Evolutionary conservation across 2,888 invertebrate species (phyloP), one percentile per base, ranked within the genome.

Genomic region (Isotomurus palustris): DNA sequence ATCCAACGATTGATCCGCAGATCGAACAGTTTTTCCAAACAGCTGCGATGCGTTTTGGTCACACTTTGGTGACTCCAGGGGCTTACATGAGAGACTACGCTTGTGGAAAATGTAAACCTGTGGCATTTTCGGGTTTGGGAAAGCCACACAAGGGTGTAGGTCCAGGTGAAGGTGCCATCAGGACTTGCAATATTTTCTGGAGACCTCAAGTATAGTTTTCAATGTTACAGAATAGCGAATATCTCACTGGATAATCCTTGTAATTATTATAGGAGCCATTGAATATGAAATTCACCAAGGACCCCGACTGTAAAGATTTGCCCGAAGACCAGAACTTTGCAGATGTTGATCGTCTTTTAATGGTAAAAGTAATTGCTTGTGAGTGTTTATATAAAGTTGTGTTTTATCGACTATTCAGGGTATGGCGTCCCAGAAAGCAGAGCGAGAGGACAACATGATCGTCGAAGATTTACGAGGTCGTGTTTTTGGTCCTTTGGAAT

Each of bases 11-110:
- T 2, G 78, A 83, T 72, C 82, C 83, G 4, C 81, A 82, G 71
- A 80, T 83, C 38, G 80, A 80, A 55, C 81, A 82, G 62, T 79
- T 82, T 64, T 83, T 83, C 66, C 82, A 83, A 73, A 74, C 80
- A 6, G 81, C 82, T 5, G 82, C 82, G 3, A 82, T 82, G 76
- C 74, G 82, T 62, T 48, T 28, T 56, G 62, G 59, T 12, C 67
- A 67, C 67, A 82, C 82, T 2, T 72, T 82, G 32, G 81, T 82
- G 6, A 78, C 81, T 19, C 78, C 81, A 28, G 82, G 80, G 12
- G 79, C 81, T 1, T 78, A 79, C 65, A 69, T 79, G 40, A 65
- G 79, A 43, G 75, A 78, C 63, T 78, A 77, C 64, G 73, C 72
- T 3, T 72, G 75, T 52, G 73, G 75, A 21, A 73, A 72, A 19